Evolutionary conservation across 1,140 invertebrate genomes (phyloP).

Genomic region (Ooceraea biroi): DNA sequence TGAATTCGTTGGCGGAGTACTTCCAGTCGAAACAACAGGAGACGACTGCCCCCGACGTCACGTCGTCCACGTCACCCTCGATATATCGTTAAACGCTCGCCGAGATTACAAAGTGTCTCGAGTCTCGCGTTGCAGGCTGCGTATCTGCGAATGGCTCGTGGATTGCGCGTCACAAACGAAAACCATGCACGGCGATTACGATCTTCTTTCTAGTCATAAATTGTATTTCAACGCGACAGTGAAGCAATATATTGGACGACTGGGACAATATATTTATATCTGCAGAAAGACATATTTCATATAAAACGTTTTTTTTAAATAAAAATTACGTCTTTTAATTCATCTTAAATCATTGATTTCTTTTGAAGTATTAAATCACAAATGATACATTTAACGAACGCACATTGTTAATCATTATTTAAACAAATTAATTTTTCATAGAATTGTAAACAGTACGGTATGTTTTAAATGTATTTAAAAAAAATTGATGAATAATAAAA

Average conservation of each 20-base stretch:
- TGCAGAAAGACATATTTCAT: too few species aligned
- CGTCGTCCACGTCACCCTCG: conserved; percentile 56
- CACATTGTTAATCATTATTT: conserved; percentile 10
- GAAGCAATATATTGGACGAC: neutral
- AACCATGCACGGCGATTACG: neutral
- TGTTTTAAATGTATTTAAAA: conserved; percentile 19
- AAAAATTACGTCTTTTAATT: neutral
- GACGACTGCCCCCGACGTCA: conserved; percentile 52
- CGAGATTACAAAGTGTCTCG: neutral
- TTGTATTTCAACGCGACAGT: neutral
- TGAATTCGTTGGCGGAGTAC: conserved; percentile 85
- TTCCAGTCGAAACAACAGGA: conserved; percentile 84
- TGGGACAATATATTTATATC: conserved; percentile 9
- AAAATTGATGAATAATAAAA: neutral
- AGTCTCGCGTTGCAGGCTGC: neutral
- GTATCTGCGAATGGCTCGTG: neutral
- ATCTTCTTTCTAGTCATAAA: neutral
- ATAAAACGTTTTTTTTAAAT: neutral
- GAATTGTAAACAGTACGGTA: neutral
- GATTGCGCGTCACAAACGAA: neutral
- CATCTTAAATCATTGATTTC: neutral
- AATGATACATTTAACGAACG: neutral
- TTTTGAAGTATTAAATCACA: neutral
- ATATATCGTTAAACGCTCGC: conserved; percentile 74
- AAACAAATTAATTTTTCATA: neutral